Evolutionary conservation across 2,113 vertebrate species (phyloP).

Genomic region (Engraulis encrasicolus): DNA sequence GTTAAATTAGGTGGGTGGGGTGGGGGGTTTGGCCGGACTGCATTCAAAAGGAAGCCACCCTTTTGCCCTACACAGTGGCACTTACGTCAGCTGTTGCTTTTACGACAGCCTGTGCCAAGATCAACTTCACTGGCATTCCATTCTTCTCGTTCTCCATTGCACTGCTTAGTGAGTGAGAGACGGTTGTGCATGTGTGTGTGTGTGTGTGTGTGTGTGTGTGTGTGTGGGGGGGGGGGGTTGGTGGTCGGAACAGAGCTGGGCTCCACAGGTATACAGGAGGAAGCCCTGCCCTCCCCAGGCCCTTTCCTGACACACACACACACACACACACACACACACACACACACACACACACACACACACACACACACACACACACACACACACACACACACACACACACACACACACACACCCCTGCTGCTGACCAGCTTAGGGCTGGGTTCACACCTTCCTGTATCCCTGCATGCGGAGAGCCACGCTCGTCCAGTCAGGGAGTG

Average conservation of each 20-base stretch:
- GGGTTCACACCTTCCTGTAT: slow-evolving; percentile 48
- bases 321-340: no score
- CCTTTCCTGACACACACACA: no score
- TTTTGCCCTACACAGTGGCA: slow-evolving; percentile 40
- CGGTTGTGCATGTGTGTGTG: no score
- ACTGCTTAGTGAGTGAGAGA: neutral
- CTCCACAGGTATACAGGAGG: slow-evolving; percentile 53
- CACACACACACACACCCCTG: no score
- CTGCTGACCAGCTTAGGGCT: slow-evolving; percentile 29
- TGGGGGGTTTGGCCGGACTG: slow-evolving; percentile 21
- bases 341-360: no score
- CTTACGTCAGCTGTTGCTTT: slow-evolving; percentile 50
- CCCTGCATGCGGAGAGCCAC: slow-evolving; percentile 27
- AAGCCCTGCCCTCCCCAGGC: slow-evolving; percentile 48
- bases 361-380: no score
- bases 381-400: no score
- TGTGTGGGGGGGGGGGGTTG: no score
- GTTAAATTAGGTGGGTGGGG: no score
- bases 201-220: no score
- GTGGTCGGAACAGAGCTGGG: neutral
- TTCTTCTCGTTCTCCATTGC: neutral
- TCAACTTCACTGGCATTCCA: slow-evolving; percentile 48
- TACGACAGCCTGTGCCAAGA: slow-evolving; percentile 40
- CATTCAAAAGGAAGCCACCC: slow-evolving; percentile 49
- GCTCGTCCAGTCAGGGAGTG: neutral